Evolutionary conservation across 1,140 invertebrate genomes (phyloP).

Genomic region (Neotoxoptera formosana): DNA sequence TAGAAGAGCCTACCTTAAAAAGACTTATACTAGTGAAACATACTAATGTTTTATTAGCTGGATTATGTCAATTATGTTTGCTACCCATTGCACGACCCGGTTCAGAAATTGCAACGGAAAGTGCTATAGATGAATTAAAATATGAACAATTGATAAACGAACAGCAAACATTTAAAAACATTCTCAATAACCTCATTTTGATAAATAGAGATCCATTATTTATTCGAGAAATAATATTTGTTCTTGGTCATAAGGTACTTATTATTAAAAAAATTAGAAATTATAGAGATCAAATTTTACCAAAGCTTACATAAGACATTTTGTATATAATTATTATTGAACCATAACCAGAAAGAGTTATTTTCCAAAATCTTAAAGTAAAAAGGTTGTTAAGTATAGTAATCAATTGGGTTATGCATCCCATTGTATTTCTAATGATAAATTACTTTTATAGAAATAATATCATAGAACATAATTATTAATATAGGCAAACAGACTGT

Average conservation of each 20-base stretch:
- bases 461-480: no score
- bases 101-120: neutral
- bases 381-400: no score
- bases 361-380: no score
- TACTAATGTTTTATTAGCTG: slow-evolving; percentile 1
- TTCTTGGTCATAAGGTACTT: slow-evolving; percentile 32
- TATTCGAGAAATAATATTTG: slow-evolving; percentile 40
- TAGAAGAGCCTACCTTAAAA: slow-evolving; percentile 35
- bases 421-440: no score
- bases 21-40: neutral
- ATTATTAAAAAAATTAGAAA: neutral
- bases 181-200: neutral
- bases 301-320: neutral
- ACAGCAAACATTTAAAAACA: neutral
- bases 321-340: no score
- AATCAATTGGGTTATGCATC: no score
- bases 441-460: no score
- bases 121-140: slow-evolving; percentile 34
- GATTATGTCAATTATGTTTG: slow-evolving; percentile 33
- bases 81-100: slow-evolving; percentile 36
- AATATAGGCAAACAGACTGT: no score
- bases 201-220: neutral
- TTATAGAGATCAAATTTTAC: neutral
- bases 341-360: no score
- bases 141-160: slow-evolving; percentile 38